Conservation (phyloP, 2,888 invertebrate genomes). For the Apodemia duryi region DNA sequence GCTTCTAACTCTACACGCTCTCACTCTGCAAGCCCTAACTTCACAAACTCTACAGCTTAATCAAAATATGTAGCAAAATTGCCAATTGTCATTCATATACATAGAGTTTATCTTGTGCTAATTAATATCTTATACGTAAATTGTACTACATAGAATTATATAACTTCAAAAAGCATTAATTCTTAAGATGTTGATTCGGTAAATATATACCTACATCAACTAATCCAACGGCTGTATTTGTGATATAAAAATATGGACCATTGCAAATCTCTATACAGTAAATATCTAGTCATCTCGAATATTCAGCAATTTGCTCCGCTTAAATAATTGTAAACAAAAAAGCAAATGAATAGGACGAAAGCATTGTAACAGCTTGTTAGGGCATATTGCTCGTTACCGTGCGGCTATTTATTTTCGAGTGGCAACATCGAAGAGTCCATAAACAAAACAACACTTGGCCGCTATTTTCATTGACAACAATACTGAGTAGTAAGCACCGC, state of each 20-base stretch:
- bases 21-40: too few relatives aligned
- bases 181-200: too few relatives aligned
- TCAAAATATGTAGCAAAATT: too few relatives aligned
- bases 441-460: constrained; percentile 77
- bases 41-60: too few relatives aligned
- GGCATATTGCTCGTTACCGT: constrained; percentile 69
- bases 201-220: too few relatives aligned
- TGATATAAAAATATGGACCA: background rate
- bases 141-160: too few relatives aligned
- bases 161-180: too few relatives aligned
- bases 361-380: constrained; percentile 70
- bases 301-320: constrained; percentile 29
- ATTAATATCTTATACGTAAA: too few relatives aligned
- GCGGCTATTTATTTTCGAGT: constrained; percentile 74
- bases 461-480: constrained; percentile 77
- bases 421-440: constrained; percentile 75
- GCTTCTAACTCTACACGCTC: too few relatives aligned
- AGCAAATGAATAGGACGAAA: constrained; percentile 58
- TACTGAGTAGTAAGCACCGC: constrained; percentile 50
- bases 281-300: constrained; percentile 21
- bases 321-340: constrained; percentile 44
- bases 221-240: background rate
- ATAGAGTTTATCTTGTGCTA: too few relatives aligned
- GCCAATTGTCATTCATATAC: too few relatives aligned
- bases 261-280: background rate